phyloP scores from a whole-genome alignment of 2,888 invertebrate genomes.

The Glaucopsyche alexis region DNA sequence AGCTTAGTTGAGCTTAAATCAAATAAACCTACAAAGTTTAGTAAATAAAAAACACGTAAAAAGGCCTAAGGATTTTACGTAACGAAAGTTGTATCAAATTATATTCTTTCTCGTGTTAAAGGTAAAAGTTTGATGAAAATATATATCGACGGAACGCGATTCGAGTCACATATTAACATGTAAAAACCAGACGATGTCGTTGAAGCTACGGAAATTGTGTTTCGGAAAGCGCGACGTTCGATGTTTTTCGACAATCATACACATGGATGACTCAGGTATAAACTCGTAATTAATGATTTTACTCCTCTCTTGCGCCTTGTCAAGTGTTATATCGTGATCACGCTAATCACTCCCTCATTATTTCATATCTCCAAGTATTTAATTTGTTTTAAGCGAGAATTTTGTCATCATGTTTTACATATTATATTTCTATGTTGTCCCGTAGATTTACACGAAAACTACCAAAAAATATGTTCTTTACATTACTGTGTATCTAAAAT shows the following conservation, averaged over 20 bases:
- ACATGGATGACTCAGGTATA: constrained; percentile 21
- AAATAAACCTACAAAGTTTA: constrained; percentile 15
- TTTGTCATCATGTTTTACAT: not conserved
- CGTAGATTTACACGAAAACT: no score
- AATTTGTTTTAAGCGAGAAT: not conserved
- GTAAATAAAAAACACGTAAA: constrained; percentile 7
- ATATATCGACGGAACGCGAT: constrained; percentile 7
- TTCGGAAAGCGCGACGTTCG: not conserved
- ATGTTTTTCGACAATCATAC: constrained; percentile 23
- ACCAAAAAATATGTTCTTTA: no score
- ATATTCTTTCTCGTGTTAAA: constrained; percentile 12
- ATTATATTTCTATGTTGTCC: not conserved
- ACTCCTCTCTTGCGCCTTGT: not conserved
- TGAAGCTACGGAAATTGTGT: constrained; percentile 22
- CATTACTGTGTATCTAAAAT: no score
- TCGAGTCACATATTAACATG: constrained; percentile 17
- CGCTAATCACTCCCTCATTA: constrained; percentile 11
- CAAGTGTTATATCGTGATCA: constrained; percentile 17
- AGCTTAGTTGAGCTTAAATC: constrained; percentile 6
- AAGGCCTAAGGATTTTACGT: constrained; percentile 7
- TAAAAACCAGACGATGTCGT: constrained; percentile 9
- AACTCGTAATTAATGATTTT: constrained; percentile 26
- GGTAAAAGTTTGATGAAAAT: constrained; percentile 28
- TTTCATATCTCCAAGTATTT: not conserved
- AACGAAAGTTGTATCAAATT: constrained; percentile 19